A percentile compares a stretch with the other conserved stretches of the same genome.
phyloP scores from a whole-genome alignment of 2,888 invertebrate species.

The Oasisia sp. region DNA sequence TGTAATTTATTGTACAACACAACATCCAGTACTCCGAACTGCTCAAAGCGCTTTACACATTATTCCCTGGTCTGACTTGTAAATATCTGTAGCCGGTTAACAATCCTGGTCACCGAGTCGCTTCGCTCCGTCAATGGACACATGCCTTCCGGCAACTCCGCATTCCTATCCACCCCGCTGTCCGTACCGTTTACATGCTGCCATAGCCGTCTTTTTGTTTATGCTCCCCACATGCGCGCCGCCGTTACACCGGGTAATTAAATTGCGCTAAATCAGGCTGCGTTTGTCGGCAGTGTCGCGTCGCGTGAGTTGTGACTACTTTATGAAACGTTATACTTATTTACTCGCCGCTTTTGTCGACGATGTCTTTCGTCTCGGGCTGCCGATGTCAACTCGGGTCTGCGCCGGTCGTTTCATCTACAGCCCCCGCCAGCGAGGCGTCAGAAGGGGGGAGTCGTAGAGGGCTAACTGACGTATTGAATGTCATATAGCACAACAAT shows the following conservation, averaged over 20 bases:
- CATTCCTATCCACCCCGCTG: neutral
- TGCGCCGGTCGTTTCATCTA: neutral
- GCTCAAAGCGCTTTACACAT: no score
- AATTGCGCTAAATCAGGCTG: neutral
- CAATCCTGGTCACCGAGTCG: neutral
- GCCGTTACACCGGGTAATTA: neutral
- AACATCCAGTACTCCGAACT: no score
- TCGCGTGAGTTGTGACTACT: neutral
- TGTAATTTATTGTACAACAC: no score
- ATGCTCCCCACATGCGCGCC: constrained; percentile 9
- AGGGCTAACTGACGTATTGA: neutral
- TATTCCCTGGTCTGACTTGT: no score
- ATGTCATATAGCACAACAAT: neutral
- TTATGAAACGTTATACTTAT: neutral
- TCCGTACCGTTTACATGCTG: neutral
- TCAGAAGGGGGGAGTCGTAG: neutral
- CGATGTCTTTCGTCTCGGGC: neutral
- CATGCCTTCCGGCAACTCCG: neutral
- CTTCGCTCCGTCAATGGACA: neutral
- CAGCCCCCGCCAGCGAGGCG: neutral
- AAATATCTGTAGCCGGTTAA: no score
- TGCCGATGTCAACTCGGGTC: neutral
- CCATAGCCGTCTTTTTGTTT: neutral
- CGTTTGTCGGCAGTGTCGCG: neutral
- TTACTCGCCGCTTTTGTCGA: constrained; percentile 4